phyloP scores from a whole-genome alignment of 2,113 vertebrate genomes.

The Globicephala melas region DNA sequence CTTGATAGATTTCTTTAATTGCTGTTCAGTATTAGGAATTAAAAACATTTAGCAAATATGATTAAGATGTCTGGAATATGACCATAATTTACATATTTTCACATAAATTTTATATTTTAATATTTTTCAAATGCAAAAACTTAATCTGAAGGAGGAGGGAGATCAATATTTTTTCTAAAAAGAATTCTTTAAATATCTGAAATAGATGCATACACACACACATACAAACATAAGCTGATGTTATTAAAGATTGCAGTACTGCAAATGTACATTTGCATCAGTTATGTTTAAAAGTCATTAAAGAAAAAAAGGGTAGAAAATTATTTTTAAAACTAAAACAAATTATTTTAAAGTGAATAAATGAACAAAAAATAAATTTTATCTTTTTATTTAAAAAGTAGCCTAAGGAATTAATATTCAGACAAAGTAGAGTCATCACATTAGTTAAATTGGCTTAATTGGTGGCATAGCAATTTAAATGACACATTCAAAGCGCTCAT shows the following conservation, averaged over 20 bases:
- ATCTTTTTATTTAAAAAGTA: conserved; percentile 56
- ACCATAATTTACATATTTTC: background rate
- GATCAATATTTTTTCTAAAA: background rate
- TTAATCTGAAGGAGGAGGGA: background rate
- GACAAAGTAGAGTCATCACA: conserved; percentile 54
- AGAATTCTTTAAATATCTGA: background rate
- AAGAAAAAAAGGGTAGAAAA: background rate
- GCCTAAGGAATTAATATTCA: conserved; percentile 69
- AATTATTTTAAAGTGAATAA: conserved; percentile 36
- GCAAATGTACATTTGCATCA: background rate
- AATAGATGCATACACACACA: background rate
- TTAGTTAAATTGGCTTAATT: conserved; percentile 75
- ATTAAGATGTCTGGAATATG: background rate
- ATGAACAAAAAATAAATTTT: conserved; percentile 50
- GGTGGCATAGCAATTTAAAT: conserved; percentile 66
- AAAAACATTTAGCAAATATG: background rate
- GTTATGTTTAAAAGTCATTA: background rate
- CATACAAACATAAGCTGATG: background rate
- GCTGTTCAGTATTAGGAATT: background rate
- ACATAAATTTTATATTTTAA: background rate
- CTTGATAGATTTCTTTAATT: background rate
- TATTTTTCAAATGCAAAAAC: background rate
- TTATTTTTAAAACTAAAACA: background rate
- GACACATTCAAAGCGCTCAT: conserved; percentile 49
- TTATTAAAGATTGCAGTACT: background rate